Conservation (phyloP, 37 sponge, comb jelly and placozoan genomes). For the Axinella damicornis region DNA sequence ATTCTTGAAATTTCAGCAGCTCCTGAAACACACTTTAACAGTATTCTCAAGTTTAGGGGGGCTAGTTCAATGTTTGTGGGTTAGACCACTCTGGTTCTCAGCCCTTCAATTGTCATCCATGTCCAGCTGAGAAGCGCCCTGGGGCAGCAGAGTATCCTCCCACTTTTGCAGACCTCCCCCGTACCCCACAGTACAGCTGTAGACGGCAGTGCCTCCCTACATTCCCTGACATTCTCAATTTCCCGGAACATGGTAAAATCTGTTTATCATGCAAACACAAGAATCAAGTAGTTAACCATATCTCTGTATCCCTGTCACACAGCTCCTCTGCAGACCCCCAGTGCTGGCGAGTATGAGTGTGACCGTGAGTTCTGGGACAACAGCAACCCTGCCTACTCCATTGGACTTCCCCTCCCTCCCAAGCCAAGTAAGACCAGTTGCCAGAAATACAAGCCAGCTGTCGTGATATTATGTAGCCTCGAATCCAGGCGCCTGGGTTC, state of each 20-base stretch:
- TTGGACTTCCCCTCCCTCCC: constrained; percentile 37
- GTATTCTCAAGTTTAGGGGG: no score
- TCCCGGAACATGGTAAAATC: constrained; percentile 43
- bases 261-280: no score
- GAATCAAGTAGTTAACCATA: no score
- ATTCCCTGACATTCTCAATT: constrained; percentile 60
- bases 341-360: constrained; percentile 33
- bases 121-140: constrained; percentile 33
- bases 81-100: no score
- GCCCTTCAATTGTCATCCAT: no score
- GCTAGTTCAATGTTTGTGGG: no score
- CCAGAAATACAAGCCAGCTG: no score
- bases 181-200: constrained; percentile 61
- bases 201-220: constrained; percentile 47
- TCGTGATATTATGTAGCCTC: no score
- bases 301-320: neutral
- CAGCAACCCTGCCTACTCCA: constrained; percentile 41
- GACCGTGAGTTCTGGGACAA: constrained; percentile 61
- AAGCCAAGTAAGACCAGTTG: constrained; percentile 42
- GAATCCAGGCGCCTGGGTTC: no score
- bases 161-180: neutral
- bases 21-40: no score
- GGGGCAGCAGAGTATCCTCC: constrained; percentile 36
- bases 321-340: constrained; percentile 21
- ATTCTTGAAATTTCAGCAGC: no score